Base-by-base conservation (phyloP, 53 echinoderm and acorn worm genomes). In the Zoroaster sp. region DNA sequence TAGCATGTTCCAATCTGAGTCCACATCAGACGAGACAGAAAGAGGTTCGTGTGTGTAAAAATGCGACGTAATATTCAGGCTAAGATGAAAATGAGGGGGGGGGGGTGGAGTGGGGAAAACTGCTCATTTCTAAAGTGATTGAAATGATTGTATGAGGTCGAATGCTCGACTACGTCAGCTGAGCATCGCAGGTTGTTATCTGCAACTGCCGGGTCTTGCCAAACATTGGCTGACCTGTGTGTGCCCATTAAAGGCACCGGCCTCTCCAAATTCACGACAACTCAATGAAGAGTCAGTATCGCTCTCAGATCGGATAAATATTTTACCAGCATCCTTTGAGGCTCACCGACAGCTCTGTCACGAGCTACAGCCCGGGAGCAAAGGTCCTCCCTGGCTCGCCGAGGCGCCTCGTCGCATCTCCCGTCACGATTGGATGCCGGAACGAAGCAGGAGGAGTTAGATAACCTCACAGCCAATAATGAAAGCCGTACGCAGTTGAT, bases 191-290 rank as follows among this genome's bases (percentile, higher is more conserved):
- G 66, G 41, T 34, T 68, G 44, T 85, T 85, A 85, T 85, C 85
- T 70, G 11, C n/a, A 23, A 85, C 85, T 70, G 85, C 40, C 47
- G 49, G 52, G 85, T 70, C 35, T 70, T 52, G 71, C 85, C 51
- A 69, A 85, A 70, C 85, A 85, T 85, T 71, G 85, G 69, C 70
- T 71, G 71, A 85, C 85, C 85, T 85, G 47, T 85, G 72, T 85
- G 70, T 69, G 85, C 47, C 85, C 85, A 85, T 85, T 85, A 85
- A 85, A 85, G 85, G 85, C 71, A 47, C 85, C 85, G 85, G 85
- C 71, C 85, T 71, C 85, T 47, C 23, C 18, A 85, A 70, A 51
- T 70, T 85, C 52, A 51, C 70, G 46, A 85, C 85, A 85, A 85
- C 70, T 85, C 71, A 71, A 85, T 51, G 85, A 85, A 69, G 85